A percentile compares a stretch with the other conserved stretches of the same genome.
phyloP scores from a whole-genome alignment of 92 coral and sea anemone genomes.

The Parazoanthus swiftii region DNA sequence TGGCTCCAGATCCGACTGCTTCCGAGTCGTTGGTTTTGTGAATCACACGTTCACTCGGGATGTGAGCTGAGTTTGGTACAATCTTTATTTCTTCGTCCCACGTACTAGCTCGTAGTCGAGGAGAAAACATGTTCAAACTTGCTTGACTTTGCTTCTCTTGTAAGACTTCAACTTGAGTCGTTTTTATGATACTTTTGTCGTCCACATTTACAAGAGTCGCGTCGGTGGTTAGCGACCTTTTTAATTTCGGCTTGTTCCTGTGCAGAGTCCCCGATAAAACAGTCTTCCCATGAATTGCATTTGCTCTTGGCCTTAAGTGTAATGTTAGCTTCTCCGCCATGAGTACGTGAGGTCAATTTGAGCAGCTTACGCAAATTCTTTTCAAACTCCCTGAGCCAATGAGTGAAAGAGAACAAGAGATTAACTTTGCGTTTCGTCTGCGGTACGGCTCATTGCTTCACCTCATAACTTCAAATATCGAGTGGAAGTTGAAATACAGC shows the following conservation, averaged over 20 bases:
- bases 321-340: conserved; percentile 31
- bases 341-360: not conserved
- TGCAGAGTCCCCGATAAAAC: not conserved
- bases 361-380: not conserved
- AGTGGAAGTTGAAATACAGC: not conserved
- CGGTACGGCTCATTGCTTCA: not conserved
- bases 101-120: conserved; percentile 35
- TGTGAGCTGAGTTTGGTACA: not conserved
- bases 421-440: not conserved
- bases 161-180: not conserved
- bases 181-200: not conserved
- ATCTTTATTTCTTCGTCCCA: conserved; percentile 5
- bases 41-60: not conserved
- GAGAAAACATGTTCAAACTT: conserved; percentile 19
- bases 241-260: conserved; percentile 8
- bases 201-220: conserved; percentile 4
- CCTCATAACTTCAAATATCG: not conserved
- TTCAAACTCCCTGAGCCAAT: not conserved
- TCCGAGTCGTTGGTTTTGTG: conserved; percentile 4
- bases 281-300: conserved; percentile 2
- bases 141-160: conserved; percentile 10
- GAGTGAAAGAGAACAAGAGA: not conserved
- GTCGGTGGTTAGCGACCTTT: conserved; percentile 26
- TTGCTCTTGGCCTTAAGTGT: conserved; percentile 17
- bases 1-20: not conserved